Evolutionary conservation across 1,140 invertebrate genomes (phyloP).

Genomic region (Atta colombica): DNA sequence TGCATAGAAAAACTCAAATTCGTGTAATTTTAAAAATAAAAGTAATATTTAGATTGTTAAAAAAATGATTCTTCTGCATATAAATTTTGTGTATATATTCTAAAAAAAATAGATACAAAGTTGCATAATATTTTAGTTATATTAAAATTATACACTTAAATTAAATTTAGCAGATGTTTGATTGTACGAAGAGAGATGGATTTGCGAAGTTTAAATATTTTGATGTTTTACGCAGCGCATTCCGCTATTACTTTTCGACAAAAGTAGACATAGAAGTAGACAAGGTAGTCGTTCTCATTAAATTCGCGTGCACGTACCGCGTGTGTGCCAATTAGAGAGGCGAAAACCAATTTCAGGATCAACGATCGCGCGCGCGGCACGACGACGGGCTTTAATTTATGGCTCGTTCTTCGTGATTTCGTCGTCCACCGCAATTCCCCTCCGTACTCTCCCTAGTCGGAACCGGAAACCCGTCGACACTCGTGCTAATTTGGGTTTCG

Average conservation of each 20-base stretch:
- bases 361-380: conserved; percentile 70
- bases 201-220: conserved; percentile 14
- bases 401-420: conserved; percentile 79
- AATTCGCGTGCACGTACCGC: conserved; percentile 72
- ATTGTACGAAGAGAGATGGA: background rate
- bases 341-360: conserved; percentile 78
- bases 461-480: conserved; percentile 76
- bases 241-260: conserved; percentile 25
- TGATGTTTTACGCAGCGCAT: conserved; percentile 32
- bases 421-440: conserved; percentile 70
- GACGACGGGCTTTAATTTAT: conserved; percentile 76
- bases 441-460: conserved; percentile 68
- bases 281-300: conserved; percentile 72
- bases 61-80: background rate
- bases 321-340: conserved; percentile 75
- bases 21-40: background rate
- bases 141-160: background rate
- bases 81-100: background rate
- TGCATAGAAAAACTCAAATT: background rate
- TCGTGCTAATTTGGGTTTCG: conserved; percentile 76
- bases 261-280: conserved; percentile 24
- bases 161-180: background rate
- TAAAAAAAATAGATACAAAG: background rate
- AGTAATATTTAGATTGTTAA: background rate
- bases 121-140: background rate